These are phyloP conservation scores for Horisme vitalbata DNA, from an alignment of 2,888 invertebrate species.

Conservation along the genomic window DNA sequence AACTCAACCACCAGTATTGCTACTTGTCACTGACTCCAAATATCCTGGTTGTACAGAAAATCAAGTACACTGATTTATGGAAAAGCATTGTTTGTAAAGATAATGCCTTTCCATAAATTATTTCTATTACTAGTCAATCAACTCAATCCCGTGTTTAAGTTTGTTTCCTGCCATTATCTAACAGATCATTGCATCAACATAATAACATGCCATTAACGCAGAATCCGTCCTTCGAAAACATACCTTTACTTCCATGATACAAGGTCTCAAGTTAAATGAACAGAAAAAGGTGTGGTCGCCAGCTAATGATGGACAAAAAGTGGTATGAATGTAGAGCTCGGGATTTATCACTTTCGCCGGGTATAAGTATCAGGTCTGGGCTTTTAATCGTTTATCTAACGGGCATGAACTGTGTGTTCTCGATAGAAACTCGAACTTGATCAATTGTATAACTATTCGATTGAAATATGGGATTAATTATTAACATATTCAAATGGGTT, in stretches of 20 bases:
- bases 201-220: constrained; percentile 13
- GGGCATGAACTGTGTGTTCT: constrained; percentile 42
- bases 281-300: constrained; percentile 27
- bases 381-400: constrained; percentile 53
- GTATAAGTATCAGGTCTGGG: constrained; percentile 45
- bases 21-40: too few species aligned
- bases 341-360: constrained; percentile 63
- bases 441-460: too few species aligned
- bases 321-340: constrained; percentile 43
- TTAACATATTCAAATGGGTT: too few species aligned
- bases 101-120: background rate
- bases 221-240: constrained; percentile 9
- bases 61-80: too few species aligned
- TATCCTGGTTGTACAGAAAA: too few species aligned
- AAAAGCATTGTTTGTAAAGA: too few species aligned
- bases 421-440: constrained; percentile 36
- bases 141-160: constrained; percentile 7
- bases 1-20: too few species aligned
- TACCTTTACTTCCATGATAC: background rate
- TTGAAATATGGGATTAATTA: too few species aligned
- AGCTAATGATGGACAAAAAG: constrained; percentile 44
- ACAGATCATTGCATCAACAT: constrained; percentile 11
- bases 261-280: constrained; percentile 14
- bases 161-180: constrained; percentile 21
- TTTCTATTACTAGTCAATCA: constrained; percentile 3